These are phyloP conservation scores for Prosopocoilus inquinatus DNA, from an alignment of 2,888 invertebrate genomes.

Conservation along the genomic window DNA sequence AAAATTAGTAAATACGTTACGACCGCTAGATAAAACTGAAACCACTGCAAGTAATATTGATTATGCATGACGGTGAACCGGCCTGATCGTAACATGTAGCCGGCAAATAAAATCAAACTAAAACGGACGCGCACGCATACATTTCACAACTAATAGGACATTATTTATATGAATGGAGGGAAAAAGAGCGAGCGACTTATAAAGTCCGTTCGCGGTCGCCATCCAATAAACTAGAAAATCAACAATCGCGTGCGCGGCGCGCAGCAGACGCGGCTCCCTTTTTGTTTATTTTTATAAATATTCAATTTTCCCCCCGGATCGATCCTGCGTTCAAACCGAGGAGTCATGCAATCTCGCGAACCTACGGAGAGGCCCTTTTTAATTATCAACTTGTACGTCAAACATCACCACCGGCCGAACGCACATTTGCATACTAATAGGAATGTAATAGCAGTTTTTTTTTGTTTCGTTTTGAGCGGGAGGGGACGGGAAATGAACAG, in stretches of 20 bases:
- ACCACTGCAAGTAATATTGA: neutral
- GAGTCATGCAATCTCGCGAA: neutral
- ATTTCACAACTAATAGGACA: conserved; percentile 3
- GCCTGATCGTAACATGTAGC: neutral
- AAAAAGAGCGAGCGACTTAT: conserved; percentile 4
- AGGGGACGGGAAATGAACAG: too few relatives aligned
- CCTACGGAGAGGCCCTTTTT: neutral
- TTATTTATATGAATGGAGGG: neutral
- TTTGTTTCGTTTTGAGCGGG: too few relatives aligned
- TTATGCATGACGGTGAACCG: neutral
- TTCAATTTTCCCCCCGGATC: conserved; percentile 24
- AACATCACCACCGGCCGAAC: too few relatives aligned
- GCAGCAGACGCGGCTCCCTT: conserved; percentile 6
- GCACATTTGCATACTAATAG: too few relatives aligned
- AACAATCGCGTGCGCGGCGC: conserved; percentile 13
- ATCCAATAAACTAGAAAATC: conserved; percentile 14
- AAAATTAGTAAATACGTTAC: too few relatives aligned
- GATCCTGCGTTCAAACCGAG: conserved; percentile 3
- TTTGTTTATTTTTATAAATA: conserved; percentile 25
- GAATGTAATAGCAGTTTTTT: too few relatives aligned
- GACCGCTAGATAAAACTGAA: too few relatives aligned
- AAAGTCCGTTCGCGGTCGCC: conserved; percentile 10
- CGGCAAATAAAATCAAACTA: neutral
- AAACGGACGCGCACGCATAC: conserved; percentile 1
- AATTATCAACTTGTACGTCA: too few relatives aligned